Evolutionary conservation across 2,797 vertebrate species (phyloP).

Genomic region (Amphiprion clarkii): DNA sequence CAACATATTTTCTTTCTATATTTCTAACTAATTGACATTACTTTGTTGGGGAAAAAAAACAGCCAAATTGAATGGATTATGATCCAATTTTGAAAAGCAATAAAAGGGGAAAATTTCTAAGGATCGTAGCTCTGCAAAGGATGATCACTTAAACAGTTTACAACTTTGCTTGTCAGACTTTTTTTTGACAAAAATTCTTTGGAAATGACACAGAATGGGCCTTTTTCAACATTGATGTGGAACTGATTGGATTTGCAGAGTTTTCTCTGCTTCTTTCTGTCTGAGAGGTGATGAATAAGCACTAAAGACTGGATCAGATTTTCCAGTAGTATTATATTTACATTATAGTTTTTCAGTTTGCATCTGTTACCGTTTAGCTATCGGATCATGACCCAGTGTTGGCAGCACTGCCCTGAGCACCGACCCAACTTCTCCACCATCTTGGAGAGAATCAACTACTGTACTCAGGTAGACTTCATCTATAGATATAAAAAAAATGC

Average conservation of each 20-base stretch:
- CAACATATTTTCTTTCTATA: no score
- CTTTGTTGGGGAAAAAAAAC: no score
- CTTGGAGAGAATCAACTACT: constrained; percentile 92
- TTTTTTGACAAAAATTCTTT: no score
- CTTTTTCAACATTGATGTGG: background rate
- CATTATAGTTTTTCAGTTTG: constrained; percentile 3
- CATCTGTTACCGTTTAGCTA: constrained; percentile 80
- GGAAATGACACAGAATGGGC: background rate
- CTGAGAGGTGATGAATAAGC: background rate
- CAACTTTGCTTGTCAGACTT: no score
- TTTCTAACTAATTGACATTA: no score
- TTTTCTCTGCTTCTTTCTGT: background rate
- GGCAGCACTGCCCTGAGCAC: constrained; percentile 94
- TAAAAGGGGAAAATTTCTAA: background rate
- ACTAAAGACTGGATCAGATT: background rate
- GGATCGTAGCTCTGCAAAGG: background rate
- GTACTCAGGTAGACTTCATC: constrained; percentile 88
- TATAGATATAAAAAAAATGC: background rate
- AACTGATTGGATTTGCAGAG: background rate
- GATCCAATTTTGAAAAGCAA: no score
- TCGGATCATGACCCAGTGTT: constrained; percentile 94
- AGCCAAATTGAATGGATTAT: no score
- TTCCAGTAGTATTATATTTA: background rate
- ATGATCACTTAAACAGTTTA: background rate
- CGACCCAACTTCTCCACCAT: constrained; percentile 92